Evolutionary conservation across 2,888 invertebrate genomes (phyloP), one percentile per base, ranked within the genome.

Genomic region (Lamproptera curius): DNA sequence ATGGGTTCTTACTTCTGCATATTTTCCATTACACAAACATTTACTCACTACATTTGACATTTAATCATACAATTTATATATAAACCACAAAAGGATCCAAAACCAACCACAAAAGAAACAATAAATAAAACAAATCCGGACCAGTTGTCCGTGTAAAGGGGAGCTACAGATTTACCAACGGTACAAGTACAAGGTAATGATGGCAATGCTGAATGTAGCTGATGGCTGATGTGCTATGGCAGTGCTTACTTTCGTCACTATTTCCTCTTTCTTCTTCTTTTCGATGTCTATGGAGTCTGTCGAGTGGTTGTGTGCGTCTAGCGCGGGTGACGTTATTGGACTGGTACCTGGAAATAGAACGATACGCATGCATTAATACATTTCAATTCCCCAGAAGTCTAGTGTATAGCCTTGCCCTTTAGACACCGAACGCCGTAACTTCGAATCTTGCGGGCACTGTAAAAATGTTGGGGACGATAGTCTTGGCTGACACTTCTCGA

Each of bases 221-320:
- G 31, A 37, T 34, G 14, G 26, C 10, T 16, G 31, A 16, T 16
- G 10, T 10, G 34, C 13, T 13, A 13, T 13, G 33, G 6, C 1
- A 4, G 16, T 50, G 73, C 84, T 80, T 61, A 87, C 86, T 80
- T 86, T 85, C 62, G 91, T 86, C 76, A 91, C 82, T 49, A 80
- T 70, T 42, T 90, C 90, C 58, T 90, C 90, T 66, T 90, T 87
- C 79, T 93, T 93, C 78, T 92, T 93, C 72, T 93, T 93, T 62
- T 89, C 90, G 57, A 83, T 63, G 61, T 92, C 92, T 72, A 91
- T 91, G 56, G 93, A 93, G 85, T 95, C 94, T 82, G 93, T 93
- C 73, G 93, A 93, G 89, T 94, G 94, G 77, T 94, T 94, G 86
- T 91, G 92, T 65, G 90, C 86, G 51, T 90, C 90, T 84, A 83